These are phyloP conservation scores for Caenorhabditis sp. DNA, from an alignment of 2,888 invertebrate species.

Conservation along the genomic window DNA sequence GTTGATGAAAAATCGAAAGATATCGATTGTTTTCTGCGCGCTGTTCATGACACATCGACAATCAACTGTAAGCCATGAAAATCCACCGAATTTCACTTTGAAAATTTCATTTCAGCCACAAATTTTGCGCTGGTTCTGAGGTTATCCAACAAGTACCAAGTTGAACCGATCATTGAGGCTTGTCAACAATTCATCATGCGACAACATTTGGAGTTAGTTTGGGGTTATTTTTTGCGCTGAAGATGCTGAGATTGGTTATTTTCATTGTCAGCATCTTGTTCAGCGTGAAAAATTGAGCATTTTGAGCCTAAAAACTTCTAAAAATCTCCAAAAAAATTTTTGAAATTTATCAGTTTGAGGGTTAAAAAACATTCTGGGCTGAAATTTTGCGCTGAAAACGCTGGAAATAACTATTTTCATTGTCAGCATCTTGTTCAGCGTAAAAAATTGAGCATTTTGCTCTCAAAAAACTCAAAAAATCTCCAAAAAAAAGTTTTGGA, in stretches of 20 bases:
- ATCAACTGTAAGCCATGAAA: conserved; percentile 56
- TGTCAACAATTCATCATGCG: conserved; percentile 58
- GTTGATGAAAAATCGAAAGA: conserved; percentile 65
- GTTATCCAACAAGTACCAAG: conserved; percentile 65
- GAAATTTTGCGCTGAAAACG: too few species aligned
- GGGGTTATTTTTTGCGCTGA: too few species aligned
- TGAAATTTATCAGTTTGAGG: too few species aligned
- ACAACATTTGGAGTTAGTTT: conserved; percentile 54
- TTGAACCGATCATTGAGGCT: conserved; percentile 55
- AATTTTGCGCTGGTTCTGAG: conserved; percentile 61
- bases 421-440: too few species aligned
- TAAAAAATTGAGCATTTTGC: too few species aligned
- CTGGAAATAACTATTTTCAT: too few species aligned
- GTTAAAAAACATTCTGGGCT: too few species aligned
- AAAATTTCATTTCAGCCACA: conserved; percentile 42
- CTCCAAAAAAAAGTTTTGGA: too few species aligned
- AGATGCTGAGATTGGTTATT: background rate
- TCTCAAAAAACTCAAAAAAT: too few species aligned
- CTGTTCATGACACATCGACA: conserved; percentile 55
- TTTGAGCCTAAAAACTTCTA: background rate
- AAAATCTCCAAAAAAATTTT: too few species aligned
- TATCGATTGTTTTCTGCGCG: conserved; percentile 57
- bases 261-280: background rate
- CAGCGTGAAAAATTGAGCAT: background rate
- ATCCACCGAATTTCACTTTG: background rate